Evolutionary conservation across 2,888 invertebrate species (phyloP), one percentile per base, ranked within the genome.

Genomic region (Leptopilina myrica): DNA sequence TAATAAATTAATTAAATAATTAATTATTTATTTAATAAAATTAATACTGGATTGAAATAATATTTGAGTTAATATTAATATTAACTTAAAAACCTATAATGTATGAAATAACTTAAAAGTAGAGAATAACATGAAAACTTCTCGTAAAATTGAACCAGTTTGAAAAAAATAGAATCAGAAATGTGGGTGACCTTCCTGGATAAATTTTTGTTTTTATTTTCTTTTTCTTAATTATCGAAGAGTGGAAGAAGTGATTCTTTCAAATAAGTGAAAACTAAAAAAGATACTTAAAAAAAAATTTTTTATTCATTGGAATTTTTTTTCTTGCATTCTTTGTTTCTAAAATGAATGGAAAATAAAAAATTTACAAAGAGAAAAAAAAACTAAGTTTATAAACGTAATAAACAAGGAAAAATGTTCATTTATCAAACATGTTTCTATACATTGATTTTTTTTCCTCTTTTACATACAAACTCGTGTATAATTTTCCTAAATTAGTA

Each of bases 131-230:
- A n/a, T 5, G 6, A 12, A n/a, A n/a, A n/a, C 9, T 12, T n/a
- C n/a, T 59, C 59, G 15, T 59, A 7, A 59, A 59, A 59, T 1
- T 15, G 15, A 33, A 69, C 69, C 69, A 69, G 69, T 33, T 69
- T 69, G 11, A 33, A 64, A 49, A 8, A 69, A 46, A 69, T 20
- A 53, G 53, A 33, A 33, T 33, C 64, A 64, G 69, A 69, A 53
- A 69, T 33, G 69, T 69, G 53, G 69, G n/a, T 53, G 69, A 49
- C 69, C 69, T 69, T 69, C 53, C 26, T 1, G 33, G 33, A 33
- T 14, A 56, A 53, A 53, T 33, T 0, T 20, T 33, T 69, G 53
- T 69, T 4, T 6, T 69, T 49, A 26, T 14, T 26, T 53, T 69
- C 69, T 15, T 67, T 46, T 69, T 69, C 5, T 53, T 4, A 33